A percentile compares a stretch with the other conserved stretches of the same genome.
These are phyloP conservation scores for Pachyseris speciosa DNA, from an alignment of 64 coral and sea anemone genomes.

Conservation along the genomic window DNA sequence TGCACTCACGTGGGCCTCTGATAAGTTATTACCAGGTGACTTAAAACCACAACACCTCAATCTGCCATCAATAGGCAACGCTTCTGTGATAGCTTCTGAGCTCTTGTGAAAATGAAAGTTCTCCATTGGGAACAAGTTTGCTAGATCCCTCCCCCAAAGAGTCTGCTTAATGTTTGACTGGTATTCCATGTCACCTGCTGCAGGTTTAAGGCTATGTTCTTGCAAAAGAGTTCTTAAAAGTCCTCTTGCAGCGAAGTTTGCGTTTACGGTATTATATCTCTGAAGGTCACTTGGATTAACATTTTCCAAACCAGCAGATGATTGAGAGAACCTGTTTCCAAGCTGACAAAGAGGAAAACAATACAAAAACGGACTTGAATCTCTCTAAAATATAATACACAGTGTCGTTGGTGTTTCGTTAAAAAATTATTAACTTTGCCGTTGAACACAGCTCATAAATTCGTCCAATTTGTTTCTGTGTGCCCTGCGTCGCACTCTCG, in stretches of 20 bases:
- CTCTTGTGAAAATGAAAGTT: background rate
- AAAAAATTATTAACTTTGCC: too few relatives aligned
- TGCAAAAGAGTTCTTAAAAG: background rate
- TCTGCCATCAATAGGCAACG: background rate
- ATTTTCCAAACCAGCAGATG: background rate
- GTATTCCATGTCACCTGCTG: too few relatives aligned
- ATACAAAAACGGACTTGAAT: background rate
- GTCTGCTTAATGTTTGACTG: background rate
- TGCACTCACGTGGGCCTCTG: background rate
- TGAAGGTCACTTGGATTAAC: background rate
- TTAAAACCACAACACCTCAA: background rate
- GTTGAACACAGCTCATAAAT: too few relatives aligned
- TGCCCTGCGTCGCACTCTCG: too few relatives aligned
- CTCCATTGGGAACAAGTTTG: background rate
- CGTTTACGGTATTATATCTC: background rate
- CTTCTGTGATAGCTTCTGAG: background rate
- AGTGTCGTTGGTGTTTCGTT: too few relatives aligned
- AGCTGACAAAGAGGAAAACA: background rate
- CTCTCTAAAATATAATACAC: too few relatives aligned
- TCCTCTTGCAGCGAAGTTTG: background rate
- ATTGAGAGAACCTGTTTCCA: background rate
- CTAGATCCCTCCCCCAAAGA: background rate
- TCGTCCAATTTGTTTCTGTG: too few relatives aligned
- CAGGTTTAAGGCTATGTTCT: too few relatives aligned
- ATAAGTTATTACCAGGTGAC: background rate